phyloP scores from a whole-genome alignment of 2,797 vertebrate genomes.

The Denticeps clupeoides region DNA sequence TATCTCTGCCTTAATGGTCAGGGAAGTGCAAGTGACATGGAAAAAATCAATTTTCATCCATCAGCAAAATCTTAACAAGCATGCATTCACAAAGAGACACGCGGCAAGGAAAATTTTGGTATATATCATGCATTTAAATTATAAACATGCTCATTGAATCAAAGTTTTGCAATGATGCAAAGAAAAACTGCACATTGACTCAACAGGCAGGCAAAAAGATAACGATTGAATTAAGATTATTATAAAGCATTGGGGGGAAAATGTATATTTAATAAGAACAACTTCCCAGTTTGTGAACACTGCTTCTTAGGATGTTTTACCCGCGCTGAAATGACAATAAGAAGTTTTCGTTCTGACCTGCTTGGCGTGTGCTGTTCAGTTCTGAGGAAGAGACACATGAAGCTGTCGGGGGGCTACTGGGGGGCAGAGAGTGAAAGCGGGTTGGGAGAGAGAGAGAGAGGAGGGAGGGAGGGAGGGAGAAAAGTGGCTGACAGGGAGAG shows the following conservation, averaged over 20 bases:
- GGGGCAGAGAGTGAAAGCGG: constrained; percentile 12
- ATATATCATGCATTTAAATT: neutral
- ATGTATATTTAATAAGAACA: no score
- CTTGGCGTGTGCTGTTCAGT: constrained; percentile 50
- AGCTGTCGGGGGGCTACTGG: constrained; percentile 24
- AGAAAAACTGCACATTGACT: no score
- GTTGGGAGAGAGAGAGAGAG: neutral
- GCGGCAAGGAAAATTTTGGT: neutral
- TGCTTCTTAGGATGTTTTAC: neutral
- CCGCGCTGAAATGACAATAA: constrained; percentile 35
- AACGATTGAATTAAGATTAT: no score
- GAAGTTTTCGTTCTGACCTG: constrained; percentile 57
- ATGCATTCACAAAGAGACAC: neutral
- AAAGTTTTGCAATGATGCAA: no score
- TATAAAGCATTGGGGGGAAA: no score
- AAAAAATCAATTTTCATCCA: constrained; percentile 23
- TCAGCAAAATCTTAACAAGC: constrained; percentile 1
- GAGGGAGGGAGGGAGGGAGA: neutral
- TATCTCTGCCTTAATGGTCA: no score
- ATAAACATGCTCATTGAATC: no score
- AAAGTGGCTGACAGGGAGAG: constrained; percentile 35
- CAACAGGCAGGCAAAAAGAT: no score
- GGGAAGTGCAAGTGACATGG: no score
- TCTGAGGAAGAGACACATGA: constrained; percentile 51
- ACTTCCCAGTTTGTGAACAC: no score